phyloP scores from a whole-genome alignment of 2,797 vertebrate genomes.

The Cheirogaleus major region DNA sequence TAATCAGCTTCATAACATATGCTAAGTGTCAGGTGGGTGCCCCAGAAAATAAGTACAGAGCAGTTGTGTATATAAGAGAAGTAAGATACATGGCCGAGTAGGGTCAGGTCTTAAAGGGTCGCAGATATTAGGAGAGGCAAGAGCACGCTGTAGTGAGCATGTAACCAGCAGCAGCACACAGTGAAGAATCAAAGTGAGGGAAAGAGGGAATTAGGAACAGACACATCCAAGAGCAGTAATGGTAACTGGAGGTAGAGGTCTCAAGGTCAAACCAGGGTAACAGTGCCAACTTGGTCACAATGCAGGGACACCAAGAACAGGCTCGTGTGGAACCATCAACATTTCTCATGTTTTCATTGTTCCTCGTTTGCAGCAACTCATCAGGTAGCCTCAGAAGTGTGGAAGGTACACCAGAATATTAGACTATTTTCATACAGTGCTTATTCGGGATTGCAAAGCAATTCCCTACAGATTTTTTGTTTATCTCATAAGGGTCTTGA shows the following conservation, averaged over 20 bases:
- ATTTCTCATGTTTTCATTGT: background rate
- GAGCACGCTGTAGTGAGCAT: background rate
- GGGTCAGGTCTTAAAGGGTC: background rate
- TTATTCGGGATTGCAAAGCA: background rate
- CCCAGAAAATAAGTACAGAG: background rate
- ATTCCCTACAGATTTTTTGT: background rate
- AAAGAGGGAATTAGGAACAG: background rate
- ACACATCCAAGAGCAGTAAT: background rate
- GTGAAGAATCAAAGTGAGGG: background rate
- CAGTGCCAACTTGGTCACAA: accelerated
- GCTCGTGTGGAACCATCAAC: background rate
- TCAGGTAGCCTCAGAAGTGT: background rate
- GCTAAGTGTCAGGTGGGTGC: background rate
- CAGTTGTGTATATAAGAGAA: background rate
- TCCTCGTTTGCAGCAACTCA: background rate
- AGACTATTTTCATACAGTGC: background rate
- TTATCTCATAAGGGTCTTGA: background rate
- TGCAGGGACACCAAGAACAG: background rate
- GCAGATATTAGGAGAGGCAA: background rate
- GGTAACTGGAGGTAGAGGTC: no score
- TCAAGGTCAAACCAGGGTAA: background rate
- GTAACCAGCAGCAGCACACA: background rate
- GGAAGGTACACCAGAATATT: accelerated
- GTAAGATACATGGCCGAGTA: background rate
- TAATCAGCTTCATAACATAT: background rate